phyloP scores from a whole-genome alignment of 2,888 invertebrate genomes.

The Heliconius sara region DNA sequence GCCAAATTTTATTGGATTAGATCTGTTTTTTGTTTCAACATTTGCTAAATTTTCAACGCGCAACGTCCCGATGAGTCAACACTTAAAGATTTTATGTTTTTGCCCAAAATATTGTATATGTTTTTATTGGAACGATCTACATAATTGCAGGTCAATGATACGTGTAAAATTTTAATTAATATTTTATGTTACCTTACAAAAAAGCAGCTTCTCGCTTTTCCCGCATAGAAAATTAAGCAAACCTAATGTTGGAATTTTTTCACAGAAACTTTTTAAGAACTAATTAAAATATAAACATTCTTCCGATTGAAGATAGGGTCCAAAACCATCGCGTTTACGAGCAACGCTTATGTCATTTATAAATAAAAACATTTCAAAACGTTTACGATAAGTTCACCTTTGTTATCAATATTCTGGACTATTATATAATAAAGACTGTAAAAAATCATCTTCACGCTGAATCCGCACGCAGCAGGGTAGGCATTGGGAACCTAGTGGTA shows the following conservation, averaged over 20 bases:
- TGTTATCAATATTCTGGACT: too few species aligned
- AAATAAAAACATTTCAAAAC: too few species aligned
- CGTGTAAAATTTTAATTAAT: neutral
- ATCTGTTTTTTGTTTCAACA: neutral
- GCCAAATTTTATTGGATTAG: neutral
- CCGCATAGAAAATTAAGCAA: neutral
- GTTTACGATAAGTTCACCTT: too few species aligned
- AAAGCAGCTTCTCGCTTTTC: neutral
- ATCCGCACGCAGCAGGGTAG: too few species aligned
- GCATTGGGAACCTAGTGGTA: too few species aligned
- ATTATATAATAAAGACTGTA: too few species aligned
- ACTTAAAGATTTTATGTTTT: slow-evolving; percentile 4
- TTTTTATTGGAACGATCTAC: neutral
- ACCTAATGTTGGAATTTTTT: neutral
- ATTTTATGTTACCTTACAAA: neutral
- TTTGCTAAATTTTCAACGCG: neutral
- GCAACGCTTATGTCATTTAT: too few species aligned
- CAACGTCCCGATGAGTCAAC: slow-evolving; percentile 18
- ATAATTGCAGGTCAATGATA: slow-evolving; percentile 11
- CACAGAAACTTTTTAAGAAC: neutral
- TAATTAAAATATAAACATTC: too few species aligned
- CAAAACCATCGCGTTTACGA: too few species aligned
- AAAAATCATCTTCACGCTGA: too few species aligned
- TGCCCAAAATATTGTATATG: neutral
- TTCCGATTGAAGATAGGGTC: too few species aligned